A percentile compares a stretch with the other conserved stretches of the same genome.
Evolutionary conservation across 2,888 invertebrate species (phyloP).

Genomic region (Dryocosmus kuriphilus): DNA sequence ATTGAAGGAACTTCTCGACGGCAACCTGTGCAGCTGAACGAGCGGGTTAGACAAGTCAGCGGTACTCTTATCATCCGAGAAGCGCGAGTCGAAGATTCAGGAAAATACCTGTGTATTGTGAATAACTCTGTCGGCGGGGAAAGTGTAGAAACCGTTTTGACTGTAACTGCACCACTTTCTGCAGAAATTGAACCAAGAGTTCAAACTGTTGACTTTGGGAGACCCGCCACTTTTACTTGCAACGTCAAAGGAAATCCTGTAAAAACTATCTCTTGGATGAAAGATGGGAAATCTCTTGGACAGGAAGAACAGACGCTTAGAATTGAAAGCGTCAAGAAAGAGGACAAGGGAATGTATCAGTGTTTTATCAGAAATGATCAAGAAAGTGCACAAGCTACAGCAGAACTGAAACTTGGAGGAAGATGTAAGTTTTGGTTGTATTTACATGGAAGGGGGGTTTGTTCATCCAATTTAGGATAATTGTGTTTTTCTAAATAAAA

Average conservation of each 20-base stretch:
- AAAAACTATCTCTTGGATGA: conserved; percentile 94
- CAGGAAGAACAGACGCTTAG: conserved; percentile 90
- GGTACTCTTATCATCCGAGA: conserved; percentile 95
- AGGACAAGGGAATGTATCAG: conserved; percentile 98
- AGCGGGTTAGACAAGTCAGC: conserved; percentile 94
- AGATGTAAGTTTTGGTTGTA: conserved; percentile 81
- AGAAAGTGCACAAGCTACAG: conserved; percentile 95
- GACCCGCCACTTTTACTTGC: conserved; percentile 95
- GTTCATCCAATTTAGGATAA: background rate
- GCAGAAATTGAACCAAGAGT: conserved; percentile 93
- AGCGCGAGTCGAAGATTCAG: conserved; percentile 94
- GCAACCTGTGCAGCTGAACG: conserved; percentile 93
- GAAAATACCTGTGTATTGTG: conserved; percentile 95
- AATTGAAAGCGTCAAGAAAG: conserved; percentile 94
- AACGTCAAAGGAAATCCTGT: conserved; percentile 94
- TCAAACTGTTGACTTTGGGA: conserved; percentile 95
- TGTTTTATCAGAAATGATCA: conserved; percentile 96
- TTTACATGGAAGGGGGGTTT: no score
- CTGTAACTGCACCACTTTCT: conserved; percentile 93
- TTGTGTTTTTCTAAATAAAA: no score
- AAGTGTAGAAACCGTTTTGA: conserved; percentile 94
- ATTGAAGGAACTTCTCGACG: conserved; percentile 91
- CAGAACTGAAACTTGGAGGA: conserved; percentile 95
- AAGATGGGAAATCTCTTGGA: conserved; percentile 92
- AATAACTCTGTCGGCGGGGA: conserved; percentile 97